Evolutionary conservation across 1,140 invertebrate species (phyloP), one percentile per base, ranked within the genome.

Genomic region (Drosophila subpulchrella): DNA sequence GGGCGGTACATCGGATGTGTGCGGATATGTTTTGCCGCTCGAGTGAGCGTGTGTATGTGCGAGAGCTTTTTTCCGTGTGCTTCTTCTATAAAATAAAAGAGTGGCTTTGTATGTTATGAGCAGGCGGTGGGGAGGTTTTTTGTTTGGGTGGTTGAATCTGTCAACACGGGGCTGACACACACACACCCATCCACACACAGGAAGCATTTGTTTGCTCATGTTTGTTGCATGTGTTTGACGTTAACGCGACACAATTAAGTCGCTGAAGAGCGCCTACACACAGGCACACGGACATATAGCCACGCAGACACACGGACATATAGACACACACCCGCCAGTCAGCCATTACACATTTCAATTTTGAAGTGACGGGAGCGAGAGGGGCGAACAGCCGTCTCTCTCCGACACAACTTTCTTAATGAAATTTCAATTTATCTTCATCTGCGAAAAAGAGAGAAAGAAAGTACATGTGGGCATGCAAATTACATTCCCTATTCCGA

Each of bases 201-300:
- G 71, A 68, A 56, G 77, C 76, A 88, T 88, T 88, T 86, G 83
- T 86, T 86, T 88, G 83, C 79, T 75, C 75, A 86, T 88, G 83
- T 86, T 86, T 86, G 83, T 86, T 86, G 83, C 83, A 86, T 86
- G 83, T 86, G 83, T 86, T 88, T 86, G 83, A 86, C 83, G 83
- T 86, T 86, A 88, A 86, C 83, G 85, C 83, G 83, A 88, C 83
- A 86, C 83, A 86, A 86, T 86, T 86, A 86, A 86, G 83, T 86
- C 83, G 83, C 79, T 88, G 83, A 86, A 86, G 83, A 88, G 83
- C 83, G 79, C 78, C 79, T 30, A 74, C 61, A 71, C 36, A 51
- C 30, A 58, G 27, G 48, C 41, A 41, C 24, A n/a, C 36, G 36
- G 20, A 44, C 54, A 38, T 32, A 63, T 11, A 48, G 38, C 36